A percentile compares a stretch with the other conserved stretches of the same genome.
These are phyloP conservation scores for Leptosomus discolor DNA, from an alignment of 2,113 vertebrate genomes.

Conservation along the genomic window DNA sequence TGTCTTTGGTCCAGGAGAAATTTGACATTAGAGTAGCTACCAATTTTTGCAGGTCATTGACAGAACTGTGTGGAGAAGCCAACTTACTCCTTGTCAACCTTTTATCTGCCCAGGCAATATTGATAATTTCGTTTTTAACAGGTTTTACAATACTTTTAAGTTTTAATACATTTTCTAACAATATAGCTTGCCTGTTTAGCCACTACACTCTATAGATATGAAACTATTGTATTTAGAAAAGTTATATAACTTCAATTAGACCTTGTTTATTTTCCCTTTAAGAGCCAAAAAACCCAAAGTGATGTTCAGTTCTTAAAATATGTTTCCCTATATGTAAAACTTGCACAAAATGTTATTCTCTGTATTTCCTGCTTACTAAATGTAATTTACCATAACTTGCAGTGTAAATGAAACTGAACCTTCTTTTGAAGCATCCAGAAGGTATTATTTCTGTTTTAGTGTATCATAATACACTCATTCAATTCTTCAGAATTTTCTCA, in stretches of 20 bases:
- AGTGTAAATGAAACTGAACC: slow-evolving; percentile 80
- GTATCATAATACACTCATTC: slow-evolving; percentile 54
- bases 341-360: background rate
- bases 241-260: background rate
- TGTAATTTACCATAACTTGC: slow-evolving; percentile 78
- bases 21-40: background rate
- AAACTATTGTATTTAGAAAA: background rate
- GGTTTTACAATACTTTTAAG: background rate
- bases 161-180: background rate
- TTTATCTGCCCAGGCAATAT: background rate
- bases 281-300: background rate
- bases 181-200: background rate
- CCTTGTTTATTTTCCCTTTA: background rate
- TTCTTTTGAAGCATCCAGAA: slow-evolving; percentile 80
- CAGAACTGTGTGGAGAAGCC: background rate
- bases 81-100: background rate
- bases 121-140: background rate
- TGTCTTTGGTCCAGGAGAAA: background rate
- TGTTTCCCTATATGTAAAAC: background rate
- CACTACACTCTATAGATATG: background rate
- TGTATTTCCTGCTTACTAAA: slow-evolving; percentile 68
- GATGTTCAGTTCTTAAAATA: background rate
- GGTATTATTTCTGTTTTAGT: slow-evolving; percentile 77
- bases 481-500: slow-evolving; percentile 36
- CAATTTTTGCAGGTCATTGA: background rate